phyloP scores from a whole-genome alignment of 92 coral and sea anemone species.

The Hydrozoanthus gracilis region DNA sequence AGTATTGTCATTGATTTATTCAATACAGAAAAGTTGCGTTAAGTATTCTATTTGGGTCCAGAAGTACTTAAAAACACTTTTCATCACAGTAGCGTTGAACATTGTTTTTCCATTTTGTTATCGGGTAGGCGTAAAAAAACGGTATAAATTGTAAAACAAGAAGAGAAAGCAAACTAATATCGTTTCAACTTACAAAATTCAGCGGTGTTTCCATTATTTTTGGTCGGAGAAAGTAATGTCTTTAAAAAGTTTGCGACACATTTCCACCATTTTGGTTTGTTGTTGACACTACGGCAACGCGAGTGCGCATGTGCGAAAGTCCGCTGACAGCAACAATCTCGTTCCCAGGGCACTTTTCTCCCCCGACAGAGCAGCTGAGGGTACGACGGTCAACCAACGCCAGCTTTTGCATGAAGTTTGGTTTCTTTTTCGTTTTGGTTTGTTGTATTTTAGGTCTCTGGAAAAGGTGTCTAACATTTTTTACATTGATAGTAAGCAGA shows the following conservation, averaged over 20 bases:
- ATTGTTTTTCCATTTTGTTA: neutral
- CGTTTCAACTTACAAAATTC: conserved; percentile 10
- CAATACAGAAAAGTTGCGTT: neutral
- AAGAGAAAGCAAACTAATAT: neutral
- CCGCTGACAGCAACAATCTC: conserved; percentile 10
- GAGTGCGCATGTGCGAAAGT: neutral
- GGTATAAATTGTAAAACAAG: neutral
- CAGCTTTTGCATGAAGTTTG: too few species aligned
- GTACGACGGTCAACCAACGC: too few species aligned
- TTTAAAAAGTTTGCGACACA: neutral
- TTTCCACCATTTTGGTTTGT: neutral
- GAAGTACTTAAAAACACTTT: neutral
- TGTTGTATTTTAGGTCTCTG: too few species aligned
- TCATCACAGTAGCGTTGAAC: too few species aligned
- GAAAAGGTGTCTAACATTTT: too few species aligned
- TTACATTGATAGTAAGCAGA: too few species aligned
- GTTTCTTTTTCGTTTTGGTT: too few species aligned
- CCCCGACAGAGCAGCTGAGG: too few species aligned
- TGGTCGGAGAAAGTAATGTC: neutral
- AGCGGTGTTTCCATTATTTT: conserved; percentile 26
- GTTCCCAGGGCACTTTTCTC: too few species aligned
- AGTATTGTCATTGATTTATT: too few species aligned
- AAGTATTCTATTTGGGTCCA: neutral
- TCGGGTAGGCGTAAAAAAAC: neutral
- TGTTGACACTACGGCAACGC: neutral